Percentiles rank a stretch among this genome's conserved stretches.
Evolutionary conservation across 1,140 invertebrate species (phyloP).

Genomic region (Heliconius hermathena): DNA sequence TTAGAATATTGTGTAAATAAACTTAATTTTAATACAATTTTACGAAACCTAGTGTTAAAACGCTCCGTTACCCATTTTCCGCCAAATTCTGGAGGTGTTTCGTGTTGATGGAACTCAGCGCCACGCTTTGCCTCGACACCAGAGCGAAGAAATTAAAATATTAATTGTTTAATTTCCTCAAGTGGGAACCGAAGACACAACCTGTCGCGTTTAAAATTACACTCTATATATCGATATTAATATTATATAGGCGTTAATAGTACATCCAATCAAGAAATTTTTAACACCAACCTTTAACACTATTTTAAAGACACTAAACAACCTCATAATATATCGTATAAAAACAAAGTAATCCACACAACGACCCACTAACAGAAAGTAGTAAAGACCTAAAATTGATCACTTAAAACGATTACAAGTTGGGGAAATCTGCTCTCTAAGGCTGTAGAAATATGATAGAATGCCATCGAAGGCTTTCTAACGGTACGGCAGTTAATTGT

Average conservation of each 20-base stretch:
- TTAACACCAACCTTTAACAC: not conserved
- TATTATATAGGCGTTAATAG: not conserved
- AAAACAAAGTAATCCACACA: constrained; percentile 9
- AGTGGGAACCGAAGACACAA: too few relatives aligned
- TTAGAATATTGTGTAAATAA: not conserved
- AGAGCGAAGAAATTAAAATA: too few relatives aligned
- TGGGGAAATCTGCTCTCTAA: constrained; percentile 8
- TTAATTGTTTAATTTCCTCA: too few relatives aligned
- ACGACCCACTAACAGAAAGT: not conserved
- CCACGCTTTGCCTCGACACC: too few relatives aligned
- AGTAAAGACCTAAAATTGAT: constrained; percentile 1
- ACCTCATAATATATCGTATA: not conserved
- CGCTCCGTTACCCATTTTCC: too few relatives aligned
- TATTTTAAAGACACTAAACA: constrained; percentile 5
- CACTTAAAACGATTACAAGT: not conserved
- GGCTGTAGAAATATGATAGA: constrained; percentile 13
- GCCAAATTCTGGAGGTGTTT: too few relatives aligned
- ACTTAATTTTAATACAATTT: not conserved
- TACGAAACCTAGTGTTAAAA: not conserved
- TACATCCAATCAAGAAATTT: not conserved
- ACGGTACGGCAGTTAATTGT: constrained; percentile 47
- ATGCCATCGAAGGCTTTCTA: constrained; percentile 36
- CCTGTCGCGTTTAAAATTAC: too few relatives aligned
- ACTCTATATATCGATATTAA: not conserved
- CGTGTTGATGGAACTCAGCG: too few relatives aligned